Conservation (phyloP, 2,113 vertebrate species). For the Callaeas wilsoni region DNA sequence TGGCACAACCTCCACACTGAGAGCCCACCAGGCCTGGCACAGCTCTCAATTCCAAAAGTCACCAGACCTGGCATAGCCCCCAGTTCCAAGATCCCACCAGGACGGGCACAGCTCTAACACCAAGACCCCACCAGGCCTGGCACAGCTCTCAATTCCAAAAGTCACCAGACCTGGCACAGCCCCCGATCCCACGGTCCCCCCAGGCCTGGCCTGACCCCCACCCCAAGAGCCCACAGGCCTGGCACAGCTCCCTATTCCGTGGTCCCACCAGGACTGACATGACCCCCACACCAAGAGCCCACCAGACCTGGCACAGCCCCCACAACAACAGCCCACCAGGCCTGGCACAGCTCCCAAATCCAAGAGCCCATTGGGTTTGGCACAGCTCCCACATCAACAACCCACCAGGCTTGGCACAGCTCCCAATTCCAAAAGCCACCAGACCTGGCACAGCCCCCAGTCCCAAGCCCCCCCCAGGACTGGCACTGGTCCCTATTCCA, state of each 20-base stretch:
- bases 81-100: background rate
- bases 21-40: background rate
- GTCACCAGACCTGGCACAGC: background rate
- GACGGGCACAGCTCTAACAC: no score
- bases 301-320: background rate
- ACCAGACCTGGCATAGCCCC: accelerated
- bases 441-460: no score
- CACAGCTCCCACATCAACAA: no score
- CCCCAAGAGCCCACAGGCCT: no score
- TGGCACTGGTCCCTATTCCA: no score
- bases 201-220: background rate
- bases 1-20: background rate
- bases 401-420: accelerated
- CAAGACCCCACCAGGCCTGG: background rate
- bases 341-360: background rate
- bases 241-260: background rate
- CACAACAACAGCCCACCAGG: accelerated
- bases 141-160: no score
- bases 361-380: accelerated
- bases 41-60: accelerated
- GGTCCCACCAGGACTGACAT: no score
- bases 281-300: no score
- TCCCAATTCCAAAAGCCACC: no score
- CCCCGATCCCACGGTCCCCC: no score
- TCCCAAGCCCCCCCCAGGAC: no score